These are phyloP conservation scores for Diorhabda carinulata DNA, from an alignment of 1,140 invertebrate species.

Conservation along the genomic window DNA sequence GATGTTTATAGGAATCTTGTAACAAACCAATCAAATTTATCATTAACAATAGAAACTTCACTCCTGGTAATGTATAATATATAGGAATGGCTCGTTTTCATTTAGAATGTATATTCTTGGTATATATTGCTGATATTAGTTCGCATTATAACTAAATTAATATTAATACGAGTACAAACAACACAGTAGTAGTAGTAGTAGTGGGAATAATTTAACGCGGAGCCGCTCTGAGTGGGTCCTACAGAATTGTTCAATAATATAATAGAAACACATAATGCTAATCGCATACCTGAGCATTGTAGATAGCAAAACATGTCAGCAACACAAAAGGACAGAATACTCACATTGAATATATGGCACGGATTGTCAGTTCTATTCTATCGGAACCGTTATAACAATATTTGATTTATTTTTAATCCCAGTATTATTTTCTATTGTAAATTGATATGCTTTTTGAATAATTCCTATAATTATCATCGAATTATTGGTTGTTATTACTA, in stretches of 20 bases:
- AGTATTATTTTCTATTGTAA: slow-evolving; percentile 11
- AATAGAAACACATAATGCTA: slow-evolving; percentile 17
- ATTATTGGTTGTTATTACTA: too few relatives aligned
- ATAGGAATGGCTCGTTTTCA: slow-evolving; percentile 18
- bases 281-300: slow-evolving; percentile 16
- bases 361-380: slow-evolving; percentile 13
- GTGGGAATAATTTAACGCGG: background rate
- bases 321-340: slow-evolving; percentile 19
- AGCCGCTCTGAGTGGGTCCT: slow-evolving; percentile 9
- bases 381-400: slow-evolving; percentile 18
- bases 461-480: background rate
- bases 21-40: background rate
- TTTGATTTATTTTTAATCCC: slow-evolving; percentile 20
- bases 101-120: slow-evolving; percentile 18
- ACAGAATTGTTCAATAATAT: slow-evolving; percentile 15
- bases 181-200: slow-evolving; percentile 1
- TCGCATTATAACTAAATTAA: slow-evolving; percentile 22
- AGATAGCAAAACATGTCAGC: slow-evolving; percentile 19
- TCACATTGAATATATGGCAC: slow-evolving; percentile 7
- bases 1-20: too few relatives aligned
- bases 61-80: slow-evolving; percentile 11
- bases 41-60: slow-evolving; percentile 8
- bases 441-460: slow-evolving; percentile 8
- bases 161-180: slow-evolving; percentile 21
- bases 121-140: slow-evolving; percentile 12